Evolutionary conservation across 2,888 invertebrate species (phyloP), one percentile per base, ranked within the genome.

Genomic region (Trisateles emortualis): DNA sequence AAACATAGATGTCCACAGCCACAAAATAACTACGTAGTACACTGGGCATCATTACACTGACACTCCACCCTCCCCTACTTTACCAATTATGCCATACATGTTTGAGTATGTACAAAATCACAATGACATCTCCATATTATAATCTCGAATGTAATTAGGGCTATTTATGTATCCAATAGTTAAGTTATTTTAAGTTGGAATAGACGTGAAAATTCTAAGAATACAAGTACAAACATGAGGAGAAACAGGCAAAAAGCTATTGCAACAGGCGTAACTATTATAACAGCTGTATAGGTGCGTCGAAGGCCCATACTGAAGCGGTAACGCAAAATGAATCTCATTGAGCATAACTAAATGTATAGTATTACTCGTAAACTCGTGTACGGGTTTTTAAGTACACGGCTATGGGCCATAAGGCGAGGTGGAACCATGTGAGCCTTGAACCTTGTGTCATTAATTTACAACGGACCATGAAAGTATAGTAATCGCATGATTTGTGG

Each of bases 131-230:
- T 52, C 61, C 63, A 54, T 64, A 61, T 54, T 71, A 61, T 79
- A 72, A 79, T 78, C 74, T 81, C 76, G 76, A 83, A 79, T 81
- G 77, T 83, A 81, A 75, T 78, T 82, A 83, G 76, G 76, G 61
- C 59, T 84, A 84, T 84, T 81, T 84, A 83, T 80, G 72, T 85
- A 81, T 81, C 71, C 80, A 68, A 75, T 85, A 83, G 73, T 72
- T 83, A 78, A 80, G 76, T 78, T 66, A 72, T 54, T 66, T 55
- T 59, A 68, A 65, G 64, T 72, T 45, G 71, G 57, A 72, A 69
- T 66, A 56, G 30, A 53, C 60, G 66, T 59, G 58, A 72, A 71
- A 69, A 66, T 69, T 66, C 58, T 69, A 61, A 79, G 74, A 81
- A 72, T 68, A 72, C 76, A 85, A 86, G 87, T 86, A 86, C 86